Base-by-base conservation (phyloP, 1,140 invertebrate species). In the Zaprionus davidi region DNA sequence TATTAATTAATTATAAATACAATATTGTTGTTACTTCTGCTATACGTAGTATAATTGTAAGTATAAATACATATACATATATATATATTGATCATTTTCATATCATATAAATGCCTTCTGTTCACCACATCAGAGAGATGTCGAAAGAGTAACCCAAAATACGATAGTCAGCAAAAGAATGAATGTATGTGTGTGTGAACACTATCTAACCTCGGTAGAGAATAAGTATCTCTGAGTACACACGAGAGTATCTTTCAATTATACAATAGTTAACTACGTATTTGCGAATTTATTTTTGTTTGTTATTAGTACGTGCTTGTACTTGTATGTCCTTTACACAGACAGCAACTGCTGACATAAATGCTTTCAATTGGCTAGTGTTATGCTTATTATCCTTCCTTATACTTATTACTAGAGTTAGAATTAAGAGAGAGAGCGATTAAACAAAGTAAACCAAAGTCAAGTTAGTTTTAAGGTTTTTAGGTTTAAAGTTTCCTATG, bases 361-460 rank as follows among this genome's bases (percentile, higher is more conserved):
- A 90, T 72, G 83, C 86, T 79, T 90, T 75, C 76, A 85, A 73
- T 90, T 90, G 85, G 85, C 85, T 85, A 90, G 85, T 90, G 78
- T 82, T 85, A 81, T 85, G 81, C 79, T 90, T 86, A 72, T 79
- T 77, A 55, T 73, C 73, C 56, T 49, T 81, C 71, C 73, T 80
- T 73, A 67, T 65, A 13, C 20, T 22, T 51, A 67, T 58, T 26
- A n/a, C 66, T 81, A 83, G 28, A 69, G n/a, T 79, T 79, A 70
- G 20, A 7, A 15, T 56, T 31, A 2, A 24, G 20, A 51, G 31
- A 67, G 64, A 72, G 71, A 44, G 62, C 71, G 56, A 68, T 71
- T 66, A 65, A 65, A 41, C 1, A 26, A 7, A 24, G 17, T 24
- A n/a, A 5, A 17, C 20, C n/a, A 26, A 31, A 9, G 13, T 62